Percentiles rank a stretch among this genome's conserved stretches.
phyloP scores from a whole-genome alignment of 2,888 invertebrate genomes.

The Mesorhabditis spiculigera region DNA sequence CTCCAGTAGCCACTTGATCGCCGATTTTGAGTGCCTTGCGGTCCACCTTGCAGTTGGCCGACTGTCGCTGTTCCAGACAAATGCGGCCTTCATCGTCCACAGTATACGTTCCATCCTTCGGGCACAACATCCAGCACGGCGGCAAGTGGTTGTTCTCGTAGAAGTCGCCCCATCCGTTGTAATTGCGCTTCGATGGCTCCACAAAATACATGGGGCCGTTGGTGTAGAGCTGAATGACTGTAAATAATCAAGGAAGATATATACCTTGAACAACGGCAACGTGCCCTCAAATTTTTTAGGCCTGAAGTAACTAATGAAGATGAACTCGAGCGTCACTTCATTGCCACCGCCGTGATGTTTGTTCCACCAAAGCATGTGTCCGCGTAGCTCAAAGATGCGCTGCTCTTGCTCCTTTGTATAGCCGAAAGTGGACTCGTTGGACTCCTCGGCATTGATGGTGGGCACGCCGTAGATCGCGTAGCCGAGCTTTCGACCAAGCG shows the following conservation, averaged over 20 bases:
- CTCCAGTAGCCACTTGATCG: background rate
- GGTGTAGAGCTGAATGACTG: too few species aligned
- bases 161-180: background rate
- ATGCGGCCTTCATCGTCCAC: background rate
- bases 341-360: background rate
- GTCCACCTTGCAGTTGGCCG: background rate
- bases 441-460: background rate
- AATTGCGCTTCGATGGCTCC: background rate
- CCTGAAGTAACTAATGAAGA: background rate
- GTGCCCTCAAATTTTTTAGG: background rate
- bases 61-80: background rate
- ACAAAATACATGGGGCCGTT: background rate
- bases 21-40: background rate
- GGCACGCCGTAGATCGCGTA: background rate
- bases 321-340: background rate
- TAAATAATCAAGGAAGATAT: too few species aligned
- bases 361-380: background rate
- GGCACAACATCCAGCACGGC: background rate
- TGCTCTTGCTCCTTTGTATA: background rate
- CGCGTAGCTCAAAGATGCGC: background rate
- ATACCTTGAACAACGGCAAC: background rate
- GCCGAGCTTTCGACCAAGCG: background rate
- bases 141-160: background rate
- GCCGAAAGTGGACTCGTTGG: background rate
- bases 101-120: background rate